Conservation (phyloP, 2,888 invertebrate genomes). For the Plagodis pulveraria region DNA sequence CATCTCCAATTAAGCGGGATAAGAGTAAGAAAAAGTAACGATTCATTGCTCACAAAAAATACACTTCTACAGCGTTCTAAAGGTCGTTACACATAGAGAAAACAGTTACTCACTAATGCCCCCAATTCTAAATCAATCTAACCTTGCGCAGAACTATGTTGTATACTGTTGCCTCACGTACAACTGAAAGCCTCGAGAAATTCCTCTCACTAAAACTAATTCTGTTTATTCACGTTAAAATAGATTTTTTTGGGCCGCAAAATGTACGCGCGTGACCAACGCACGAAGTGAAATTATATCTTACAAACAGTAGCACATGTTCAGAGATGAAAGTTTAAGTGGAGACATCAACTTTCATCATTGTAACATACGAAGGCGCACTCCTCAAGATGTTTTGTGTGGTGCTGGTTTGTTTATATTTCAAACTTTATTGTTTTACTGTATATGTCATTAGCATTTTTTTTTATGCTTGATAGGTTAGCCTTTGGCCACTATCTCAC, state of each 20-base stretch:
- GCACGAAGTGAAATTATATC: conserved; percentile 3
- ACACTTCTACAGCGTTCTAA: not conserved
- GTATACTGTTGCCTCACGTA: conserved; percentile 26
- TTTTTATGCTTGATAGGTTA: not conserved
- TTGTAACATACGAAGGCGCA: not conserved
- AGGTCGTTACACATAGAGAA: conserved; percentile 12
- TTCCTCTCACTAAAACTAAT: conserved; percentile 35
- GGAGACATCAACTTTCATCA: not conserved
- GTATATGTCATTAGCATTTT: no score
- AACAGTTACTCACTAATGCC: conserved; percentile 31
- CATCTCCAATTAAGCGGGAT: no score
- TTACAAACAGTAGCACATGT: conserved; percentile 6
- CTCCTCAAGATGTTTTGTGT: not conserved
- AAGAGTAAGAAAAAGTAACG: no score
- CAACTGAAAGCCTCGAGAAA: conserved; percentile 31
- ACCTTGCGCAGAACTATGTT: conserved; percentile 15
- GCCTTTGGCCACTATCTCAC: no score
- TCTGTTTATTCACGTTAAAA: conserved; percentile 37
- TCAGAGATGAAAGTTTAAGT: not conserved
- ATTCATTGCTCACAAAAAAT: no score
- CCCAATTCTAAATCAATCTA: conserved; percentile 34
- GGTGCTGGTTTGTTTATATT: no score
- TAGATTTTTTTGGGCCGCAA: conserved; percentile 36
- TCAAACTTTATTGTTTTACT: no score
- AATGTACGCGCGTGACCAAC: conserved; percentile 39